phyloP scores from a whole-genome alignment of 2,888 invertebrate species.

The Drosophila suboccidentalis region DNA sequence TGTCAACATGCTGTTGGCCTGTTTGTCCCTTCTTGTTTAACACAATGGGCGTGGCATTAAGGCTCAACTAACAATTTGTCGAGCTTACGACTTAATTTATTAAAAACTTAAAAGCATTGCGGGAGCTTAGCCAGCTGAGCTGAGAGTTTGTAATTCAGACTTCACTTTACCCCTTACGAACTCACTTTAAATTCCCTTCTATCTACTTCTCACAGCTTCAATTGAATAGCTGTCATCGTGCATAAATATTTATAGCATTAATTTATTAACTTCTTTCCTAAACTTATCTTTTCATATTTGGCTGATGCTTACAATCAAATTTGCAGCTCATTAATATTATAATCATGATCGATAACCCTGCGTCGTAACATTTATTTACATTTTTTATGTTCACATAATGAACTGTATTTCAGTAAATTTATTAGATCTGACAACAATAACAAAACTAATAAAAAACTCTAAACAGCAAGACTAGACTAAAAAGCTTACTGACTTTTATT shows the following conservation, averaged over 20 bases:
- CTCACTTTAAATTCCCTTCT: background rate
- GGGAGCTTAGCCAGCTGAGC: background rate
- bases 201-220: background rate
- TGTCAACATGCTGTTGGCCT: slow-evolving; percentile 61
- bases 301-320: too few species aligned
- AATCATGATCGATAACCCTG: too few species aligned
- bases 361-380: too few species aligned
- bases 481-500: too few species aligned
- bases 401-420: too few species aligned
- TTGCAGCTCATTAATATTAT: too few species aligned
- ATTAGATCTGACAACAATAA: too few species aligned
- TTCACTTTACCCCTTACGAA: background rate
- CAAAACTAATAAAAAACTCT: too few species aligned
- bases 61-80: slow-evolving; percentile 42
- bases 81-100: slow-evolving; percentile 15
- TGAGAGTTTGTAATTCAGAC: background rate
- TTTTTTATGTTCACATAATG: too few species aligned
- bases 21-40: slow-evolving; percentile 17
- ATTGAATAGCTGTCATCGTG: background rate
- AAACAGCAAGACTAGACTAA: too few species aligned
- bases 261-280: background rate
- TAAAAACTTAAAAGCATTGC: slow-evolving; percentile 21
- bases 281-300: background rate
- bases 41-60: slow-evolving; percentile 40
- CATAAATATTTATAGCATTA: background rate